Evolutionary conservation across 2,888 invertebrate species (phyloP), one percentile per base, ranked within the genome.

Genomic region (Campoplex nolae): DNA sequence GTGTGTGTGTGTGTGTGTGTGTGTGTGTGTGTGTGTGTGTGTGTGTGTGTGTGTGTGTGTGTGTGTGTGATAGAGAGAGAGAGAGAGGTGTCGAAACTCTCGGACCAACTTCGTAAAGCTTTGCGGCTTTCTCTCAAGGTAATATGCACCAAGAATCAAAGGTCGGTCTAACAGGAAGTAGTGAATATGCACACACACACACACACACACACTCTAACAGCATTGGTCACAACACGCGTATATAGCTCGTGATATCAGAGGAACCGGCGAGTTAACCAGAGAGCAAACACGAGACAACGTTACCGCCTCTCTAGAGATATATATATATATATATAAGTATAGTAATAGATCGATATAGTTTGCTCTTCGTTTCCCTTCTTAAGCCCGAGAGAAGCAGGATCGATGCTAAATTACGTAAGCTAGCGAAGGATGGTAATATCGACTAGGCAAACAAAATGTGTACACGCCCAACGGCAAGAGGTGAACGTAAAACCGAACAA

Each of bases 281-380:
- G 75, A 75, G 54, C 75, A 83, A 83, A 86, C 79, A 83, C 76
- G 48, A 83, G 86, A 83, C 74, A 68, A 56, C 73, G 68, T 51
- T 45, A 28, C 32, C 32, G 70, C 70, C 67, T 78, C 67, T 78
- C 32, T 23, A n/a, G 77, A 45, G 75, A 16, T 58, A 28, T 75
- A 42, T 7, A 58, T 13, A 28, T 13, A 13, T 58, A 28, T 75
- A 58, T 13, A 58, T 11, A 28, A 13, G 11, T 58, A 58, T 58
- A 58, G 58, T 32, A 28, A 56, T 56, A 56, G 56, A 11, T 28
- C 28, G 58, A 58, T 32, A 4, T 3, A 80, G 71, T 73, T 73
- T 62, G 54, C 71, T 35, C 6, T 48, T 45, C 80, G 18, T n/a
- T 70, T 23, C 1, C 23, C n/a, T 23, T 48, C 70, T 42, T 70